A percentile compares a stretch with the other conserved stretches of the same genome.
Evolutionary conservation across 2,113 vertebrate genomes (phyloP).

Genomic region (Ceyx margarethae): DNA sequence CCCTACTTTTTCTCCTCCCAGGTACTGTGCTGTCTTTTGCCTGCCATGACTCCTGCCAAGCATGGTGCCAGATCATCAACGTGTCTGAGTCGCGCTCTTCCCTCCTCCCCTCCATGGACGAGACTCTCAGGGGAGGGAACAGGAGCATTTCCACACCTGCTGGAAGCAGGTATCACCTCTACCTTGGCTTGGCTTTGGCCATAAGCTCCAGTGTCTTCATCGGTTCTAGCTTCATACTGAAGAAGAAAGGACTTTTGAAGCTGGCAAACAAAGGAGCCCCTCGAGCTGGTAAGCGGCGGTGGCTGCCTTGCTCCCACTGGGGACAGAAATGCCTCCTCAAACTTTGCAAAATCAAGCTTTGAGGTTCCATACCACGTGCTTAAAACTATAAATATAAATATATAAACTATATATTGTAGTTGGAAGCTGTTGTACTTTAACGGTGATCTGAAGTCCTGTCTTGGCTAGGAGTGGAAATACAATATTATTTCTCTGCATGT

Average conservation of each 20-base stretch:
- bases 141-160: slow-evolving; percentile 9
- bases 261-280: slow-evolving; percentile 70
- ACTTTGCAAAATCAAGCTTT: background rate
- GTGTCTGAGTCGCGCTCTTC: slow-evolving; percentile 24
- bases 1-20: background rate
- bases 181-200: slow-evolving; percentile 72
- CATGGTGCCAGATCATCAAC: slow-evolving; percentile 73
- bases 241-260: slow-evolving; percentile 82
- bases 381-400: background rate
- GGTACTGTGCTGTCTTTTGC: slow-evolving; percentile 64
- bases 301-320: background rate
- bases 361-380: background rate
- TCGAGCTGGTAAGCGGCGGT: slow-evolving; percentile 76
- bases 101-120: background rate
- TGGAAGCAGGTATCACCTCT: slow-evolving; percentile 69
- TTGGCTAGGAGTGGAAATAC: background rate
- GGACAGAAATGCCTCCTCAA: background rate
- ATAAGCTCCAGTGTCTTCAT: slow-evolving; percentile 78
- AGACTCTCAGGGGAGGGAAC: slow-evolving; percentile 41
- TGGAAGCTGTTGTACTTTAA: background rate
- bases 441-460: background rate
- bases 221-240: slow-evolving; percentile 82
- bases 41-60: slow-evolving; percentile 55
- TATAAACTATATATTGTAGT: too few relatives aligned
- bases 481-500: background rate